Evolutionary conservation across 2,888 invertebrate species (phyloP), one percentile per base, ranked within the genome.

Genomic region (Galeopsomyia nigrocyanea): DNA sequence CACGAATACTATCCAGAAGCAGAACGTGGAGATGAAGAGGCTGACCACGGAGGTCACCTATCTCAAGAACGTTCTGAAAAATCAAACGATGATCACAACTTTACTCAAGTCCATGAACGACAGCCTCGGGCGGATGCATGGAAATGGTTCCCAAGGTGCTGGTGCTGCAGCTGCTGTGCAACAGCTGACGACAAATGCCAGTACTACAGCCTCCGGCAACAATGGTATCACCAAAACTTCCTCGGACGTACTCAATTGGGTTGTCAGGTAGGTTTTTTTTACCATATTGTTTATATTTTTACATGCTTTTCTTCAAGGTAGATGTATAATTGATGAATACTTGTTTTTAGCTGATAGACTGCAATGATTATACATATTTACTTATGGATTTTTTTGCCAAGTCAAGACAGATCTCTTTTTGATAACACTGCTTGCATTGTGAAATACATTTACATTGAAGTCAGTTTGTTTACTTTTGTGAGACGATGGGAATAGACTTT

Each of bases 11-110:
- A 80, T 90, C 0, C 87, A 88, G 47, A 87, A 87, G 26, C 90
- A 91, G 77, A 81, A 85, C 0, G 82, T 83, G 57, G 80, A 88
- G 21, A 87, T 90, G 1, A 82, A 86, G n/a, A 87, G 88, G 31
- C 80, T 91, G 14, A 86, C 86, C 60, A 86, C 87, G 17, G 90
- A 91, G 79, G 87, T 90, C 3, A 84, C 86, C 57, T 91, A 91
- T 79, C 84, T 90, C 51, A 88, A 88, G 79, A 89, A 87, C 71
- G 86, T 90, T 1, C 78, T 91, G 39, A 87, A 87, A 14, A 91
- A 91, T 79, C 88, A 87, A 75, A 86, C 88, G 2, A 88, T 88
- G 72, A 89, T 90, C 31, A 84, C 88, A 7, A 85, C 82, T 26
- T 81, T 91, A 17, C 80, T 90, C n/a, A 87, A 86, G 75, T 86